Percentiles rank a stretch among this genome's conserved stretches.
phyloP scores from a whole-genome alignment of 35 echinoderm and acorn worm genomes.

The Diadema setosum region DNA sequence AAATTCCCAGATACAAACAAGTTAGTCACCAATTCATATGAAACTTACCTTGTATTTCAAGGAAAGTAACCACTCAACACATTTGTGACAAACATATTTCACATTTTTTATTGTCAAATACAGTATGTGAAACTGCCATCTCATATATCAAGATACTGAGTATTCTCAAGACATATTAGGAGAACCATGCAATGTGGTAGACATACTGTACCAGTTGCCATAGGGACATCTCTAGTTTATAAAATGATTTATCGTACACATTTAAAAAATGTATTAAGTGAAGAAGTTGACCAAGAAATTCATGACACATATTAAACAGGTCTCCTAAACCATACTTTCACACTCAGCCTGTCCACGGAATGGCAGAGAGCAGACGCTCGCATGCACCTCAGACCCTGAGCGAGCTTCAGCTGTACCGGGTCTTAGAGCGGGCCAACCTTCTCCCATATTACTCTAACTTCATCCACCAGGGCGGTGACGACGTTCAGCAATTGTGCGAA shows the following conservation, averaged over 20 bases:
- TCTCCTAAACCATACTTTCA: not conserved
- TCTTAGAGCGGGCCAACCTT: slow-evolving; percentile 86
- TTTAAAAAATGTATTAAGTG: no score
- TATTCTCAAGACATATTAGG: not conserved
- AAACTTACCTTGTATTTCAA: no score
- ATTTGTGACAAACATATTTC: no score
- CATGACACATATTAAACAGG: not conserved
- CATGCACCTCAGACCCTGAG: slow-evolving; percentile 14
- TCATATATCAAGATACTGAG: no score
- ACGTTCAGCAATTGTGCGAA: slow-evolving; percentile 93
- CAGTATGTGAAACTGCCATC: no score
- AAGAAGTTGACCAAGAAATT: no score
- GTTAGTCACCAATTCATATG: no score
- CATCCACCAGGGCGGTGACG: slow-evolving; percentile 94
- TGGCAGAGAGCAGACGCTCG: not conserved
- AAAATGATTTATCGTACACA: not conserved
- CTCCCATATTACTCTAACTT: slow-evolving; percentile 86
- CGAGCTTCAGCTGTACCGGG: slow-evolving; percentile 73
- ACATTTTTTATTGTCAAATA: no score
- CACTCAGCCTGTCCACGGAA: not conserved
- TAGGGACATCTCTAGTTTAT: not conserved
- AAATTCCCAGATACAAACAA: no score
- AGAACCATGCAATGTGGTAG: not conserved
- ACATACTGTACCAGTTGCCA: not conserved
- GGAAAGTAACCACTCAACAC: no score